These are phyloP conservation scores for Phaedon cochleariae DNA, from an alignment of 2,888 invertebrate species.

Conservation along the genomic window DNA sequence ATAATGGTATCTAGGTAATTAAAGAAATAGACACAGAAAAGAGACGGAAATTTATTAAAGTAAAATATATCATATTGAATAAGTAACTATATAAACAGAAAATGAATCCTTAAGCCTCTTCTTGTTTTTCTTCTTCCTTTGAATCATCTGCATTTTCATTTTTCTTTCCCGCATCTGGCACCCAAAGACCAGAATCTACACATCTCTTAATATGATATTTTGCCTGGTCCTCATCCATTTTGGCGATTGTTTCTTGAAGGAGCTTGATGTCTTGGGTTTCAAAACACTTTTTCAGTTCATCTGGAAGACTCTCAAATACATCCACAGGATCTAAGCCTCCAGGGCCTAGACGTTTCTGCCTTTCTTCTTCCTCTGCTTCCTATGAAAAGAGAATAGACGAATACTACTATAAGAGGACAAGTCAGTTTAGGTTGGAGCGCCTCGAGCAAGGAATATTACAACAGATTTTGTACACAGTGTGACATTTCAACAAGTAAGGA, in stretches of 20 bases:
- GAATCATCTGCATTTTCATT: conserved; percentile 61
- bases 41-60: too few species aligned
- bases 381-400: too few species aligned
- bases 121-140: conserved; percentile 32
- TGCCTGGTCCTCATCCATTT: conserved; percentile 90
- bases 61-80: too few species aligned
- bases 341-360: conserved; percentile 87
- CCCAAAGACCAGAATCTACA: conserved; percentile 95
- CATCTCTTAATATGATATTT: conserved; percentile 95
- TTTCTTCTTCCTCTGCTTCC: conserved; percentile 89
- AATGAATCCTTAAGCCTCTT: not conserved
- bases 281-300: conserved; percentile 81
- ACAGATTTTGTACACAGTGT: too few species aligned
- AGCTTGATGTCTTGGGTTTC: conserved; percentile 85
- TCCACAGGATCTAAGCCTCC: conserved; percentile 98
- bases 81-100: too few species aligned
- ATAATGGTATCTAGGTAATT: too few species aligned
- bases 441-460: too few species aligned
- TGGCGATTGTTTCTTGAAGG: conserved; percentile 86
- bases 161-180: conserved; percentile 77
- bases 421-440: too few species aligned
- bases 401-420: too few species aligned
- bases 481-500: too few species aligned
- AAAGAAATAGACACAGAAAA: too few species aligned
- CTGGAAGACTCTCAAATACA: conserved; percentile 93